Percentiles rank a stretch among this genome's conserved stretches.
These are phyloP conservation scores for Corynorhinus townsendii DNA, from an alignment of 2,113 vertebrate genomes.

Conservation along the genomic window DNA sequence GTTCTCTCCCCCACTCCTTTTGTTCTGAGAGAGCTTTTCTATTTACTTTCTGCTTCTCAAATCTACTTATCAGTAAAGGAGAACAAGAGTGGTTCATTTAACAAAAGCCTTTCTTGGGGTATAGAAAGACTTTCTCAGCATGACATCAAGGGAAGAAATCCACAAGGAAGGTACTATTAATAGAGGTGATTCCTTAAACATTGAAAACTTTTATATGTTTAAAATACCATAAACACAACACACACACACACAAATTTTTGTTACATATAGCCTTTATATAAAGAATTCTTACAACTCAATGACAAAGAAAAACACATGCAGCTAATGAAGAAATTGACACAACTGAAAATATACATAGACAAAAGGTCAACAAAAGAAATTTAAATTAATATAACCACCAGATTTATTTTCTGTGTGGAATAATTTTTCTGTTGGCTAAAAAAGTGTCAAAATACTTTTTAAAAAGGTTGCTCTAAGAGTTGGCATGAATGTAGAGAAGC, in stretches of 20 bases:
- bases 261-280: neutral
- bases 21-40: neutral
- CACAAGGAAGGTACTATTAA: neutral
- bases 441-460: neutral
- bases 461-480: neutral
- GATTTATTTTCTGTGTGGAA: neutral
- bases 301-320: neutral
- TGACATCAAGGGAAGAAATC: neutral
- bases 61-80: neutral
- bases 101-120: neutral
- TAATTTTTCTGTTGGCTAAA: constrained; percentile 4
- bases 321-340: neutral
- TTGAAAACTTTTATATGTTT: neutral
- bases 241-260: neutral
- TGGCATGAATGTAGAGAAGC: neutral
- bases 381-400: neutral
- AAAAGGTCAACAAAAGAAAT: neutral
- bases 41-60: neutral
- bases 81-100: neutral
- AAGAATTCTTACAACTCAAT: neutral
- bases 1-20: neutral
- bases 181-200: neutral
- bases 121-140: neutral
- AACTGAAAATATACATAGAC: neutral
- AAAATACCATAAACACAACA: neutral